phyloP scores from a whole-genome alignment of 2,888 invertebrate species.

The Oscheius myriophilus region DNA sequence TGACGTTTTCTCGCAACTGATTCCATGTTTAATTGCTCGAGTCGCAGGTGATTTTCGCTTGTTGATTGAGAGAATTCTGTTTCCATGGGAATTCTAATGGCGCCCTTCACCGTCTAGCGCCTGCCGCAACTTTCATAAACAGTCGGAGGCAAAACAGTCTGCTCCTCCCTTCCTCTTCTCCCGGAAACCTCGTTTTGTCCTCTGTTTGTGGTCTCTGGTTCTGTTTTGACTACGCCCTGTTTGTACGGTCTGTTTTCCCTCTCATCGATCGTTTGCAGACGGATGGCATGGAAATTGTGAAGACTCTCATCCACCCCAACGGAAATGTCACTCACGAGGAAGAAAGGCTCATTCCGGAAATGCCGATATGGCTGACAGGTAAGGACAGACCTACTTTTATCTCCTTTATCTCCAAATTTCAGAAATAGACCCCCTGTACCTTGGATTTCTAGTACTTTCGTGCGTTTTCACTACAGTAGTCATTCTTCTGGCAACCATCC shows the following conservation, averaged over 20 bases:
- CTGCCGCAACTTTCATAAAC: no score
- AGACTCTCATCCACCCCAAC: slow-evolving; percentile 44
- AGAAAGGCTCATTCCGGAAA: slow-evolving; percentile 40
- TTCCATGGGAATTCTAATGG: background rate
- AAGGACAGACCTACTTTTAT: background rate
- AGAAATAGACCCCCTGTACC: slow-evolving; percentile 62
- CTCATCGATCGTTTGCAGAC: slow-evolving; percentile 3
- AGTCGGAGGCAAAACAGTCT: no score
- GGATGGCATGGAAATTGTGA: slow-evolving; percentile 48
- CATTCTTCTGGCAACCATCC: slow-evolving; percentile 57
- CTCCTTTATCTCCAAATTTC: slow-evolving; percentile 15
- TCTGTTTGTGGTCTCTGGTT: no score
- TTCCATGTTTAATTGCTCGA: no score
- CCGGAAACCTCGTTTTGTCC: no score
- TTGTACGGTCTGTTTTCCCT: no score
- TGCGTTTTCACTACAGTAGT: slow-evolving; percentile 55
- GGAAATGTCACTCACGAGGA: slow-evolving; percentile 17
- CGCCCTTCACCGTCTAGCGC: no score
- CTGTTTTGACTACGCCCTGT: no score
- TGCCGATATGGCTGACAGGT: slow-evolving; percentile 36
- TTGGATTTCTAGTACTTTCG: slow-evolving; percentile 52
- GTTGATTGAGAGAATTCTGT: background rate
- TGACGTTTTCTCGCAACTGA: no score
- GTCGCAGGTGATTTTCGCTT: no score
- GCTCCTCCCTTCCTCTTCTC: background rate